Evolutionary conservation across 1,140 invertebrate genomes (phyloP).

Genomic region (Lineus longissimus): DNA sequence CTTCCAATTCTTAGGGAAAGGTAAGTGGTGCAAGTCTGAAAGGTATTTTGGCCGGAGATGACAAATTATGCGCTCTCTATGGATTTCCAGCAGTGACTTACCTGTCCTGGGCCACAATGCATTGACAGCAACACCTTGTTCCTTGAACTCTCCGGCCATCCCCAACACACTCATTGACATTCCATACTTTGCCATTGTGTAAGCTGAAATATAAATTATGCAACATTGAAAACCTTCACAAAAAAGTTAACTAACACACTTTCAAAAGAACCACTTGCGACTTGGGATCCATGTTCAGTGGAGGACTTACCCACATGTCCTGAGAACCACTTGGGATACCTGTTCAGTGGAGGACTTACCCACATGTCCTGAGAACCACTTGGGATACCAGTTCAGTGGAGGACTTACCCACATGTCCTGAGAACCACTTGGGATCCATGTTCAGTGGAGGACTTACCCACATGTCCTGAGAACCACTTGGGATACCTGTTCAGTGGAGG

Average conservation of each 20-base stretch:
- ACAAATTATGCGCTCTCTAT: too few relatives aligned
- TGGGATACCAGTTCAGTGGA: too few relatives aligned
- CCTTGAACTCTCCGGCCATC: constrained; percentile 87
- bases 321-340: constrained; percentile 87
- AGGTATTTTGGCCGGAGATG: too few relatives aligned
- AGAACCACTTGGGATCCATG: constrained; percentile 87
- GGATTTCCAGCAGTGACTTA: too few relatives aligned
- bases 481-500: too few relatives aligned
- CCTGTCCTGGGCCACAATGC: constrained; percentile 94
- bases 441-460: constrained; percentile 89
- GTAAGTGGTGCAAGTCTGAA: too few relatives aligned
- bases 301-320: constrained; percentile 75
- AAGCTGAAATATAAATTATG: constrained; percentile 64
- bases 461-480: too few relatives aligned
- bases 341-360: constrained; percentile 90
- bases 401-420: constrained; percentile 73
- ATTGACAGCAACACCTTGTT: constrained; percentile 86
- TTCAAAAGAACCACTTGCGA: too few relatives aligned
- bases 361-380: too few relatives aligned
- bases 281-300: too few relatives aligned
- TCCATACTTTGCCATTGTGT: constrained; percentile 98
- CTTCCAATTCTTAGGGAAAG: too few relatives aligned
- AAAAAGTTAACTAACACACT: not conserved
- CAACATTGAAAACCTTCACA: not conserved
- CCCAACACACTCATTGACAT: constrained; percentile 99